Conservation (phyloP, 2,113 vertebrate genomes). For the Chloropsis cyanopogon region DNA sequence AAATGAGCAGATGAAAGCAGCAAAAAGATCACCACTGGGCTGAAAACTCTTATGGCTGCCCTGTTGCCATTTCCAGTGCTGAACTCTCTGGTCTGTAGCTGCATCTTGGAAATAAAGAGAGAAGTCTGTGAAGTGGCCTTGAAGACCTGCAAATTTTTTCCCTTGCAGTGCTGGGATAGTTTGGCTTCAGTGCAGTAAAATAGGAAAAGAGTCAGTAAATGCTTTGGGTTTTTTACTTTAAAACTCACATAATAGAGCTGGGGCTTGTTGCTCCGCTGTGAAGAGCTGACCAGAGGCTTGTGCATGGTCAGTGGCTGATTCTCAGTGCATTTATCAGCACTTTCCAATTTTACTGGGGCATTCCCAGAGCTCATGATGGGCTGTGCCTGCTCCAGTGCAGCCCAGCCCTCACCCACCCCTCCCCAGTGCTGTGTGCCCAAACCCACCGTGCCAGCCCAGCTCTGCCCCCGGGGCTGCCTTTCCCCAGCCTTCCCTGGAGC, state of each 20-base stretch:
- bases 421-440: background rate
- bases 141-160: background rate
- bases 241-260: background rate
- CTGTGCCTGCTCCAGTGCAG: background rate
- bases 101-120: background rate
- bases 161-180: background rate
- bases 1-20: background rate
- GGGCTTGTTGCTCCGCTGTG: background rate
- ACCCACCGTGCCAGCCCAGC: background rate
- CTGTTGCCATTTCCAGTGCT: background rate
- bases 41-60: background rate
- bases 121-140: background rate
- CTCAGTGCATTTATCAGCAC: background rate
- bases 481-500: background rate
- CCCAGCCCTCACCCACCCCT: accelerated
- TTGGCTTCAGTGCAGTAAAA: background rate
- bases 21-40: background rate
- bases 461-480: background rate
- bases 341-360: accelerated
- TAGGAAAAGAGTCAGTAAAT: background rate
- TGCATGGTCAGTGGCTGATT: background rate
- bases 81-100: background rate
- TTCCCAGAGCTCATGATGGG: background rate
- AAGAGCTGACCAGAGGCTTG: background rate
- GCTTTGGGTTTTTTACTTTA: background rate